These are phyloP conservation scores for Trichomycterus rosablanca DNA, from an alignment of 2,113 vertebrate genomes.

Conservation along the genomic window DNA sequence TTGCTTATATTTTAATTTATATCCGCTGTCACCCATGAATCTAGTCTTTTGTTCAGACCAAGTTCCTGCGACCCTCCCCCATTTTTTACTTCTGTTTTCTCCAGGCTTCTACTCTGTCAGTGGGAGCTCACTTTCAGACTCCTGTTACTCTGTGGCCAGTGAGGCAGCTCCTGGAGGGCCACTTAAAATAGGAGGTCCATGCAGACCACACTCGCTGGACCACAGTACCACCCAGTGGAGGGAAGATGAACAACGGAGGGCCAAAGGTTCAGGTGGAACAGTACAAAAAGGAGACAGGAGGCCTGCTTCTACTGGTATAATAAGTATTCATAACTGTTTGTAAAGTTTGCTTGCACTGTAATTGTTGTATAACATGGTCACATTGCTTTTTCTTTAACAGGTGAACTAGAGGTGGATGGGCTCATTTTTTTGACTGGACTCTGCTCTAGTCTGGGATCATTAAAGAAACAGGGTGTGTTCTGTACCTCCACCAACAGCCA, in stretches of 20 bases:
- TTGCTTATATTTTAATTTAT: constrained; percentile 40
- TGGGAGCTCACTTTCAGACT: constrained; percentile 77
- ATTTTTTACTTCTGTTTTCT: constrained; percentile 12
- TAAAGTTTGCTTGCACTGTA: no score
- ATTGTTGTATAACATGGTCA: not conserved
- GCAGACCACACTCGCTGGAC: constrained; percentile 59
- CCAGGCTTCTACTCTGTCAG: constrained; percentile 77
- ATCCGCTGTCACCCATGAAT: constrained; percentile 29
- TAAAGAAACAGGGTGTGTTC: constrained; percentile 50
- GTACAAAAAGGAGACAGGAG: constrained; percentile 46
- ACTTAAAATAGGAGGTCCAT: constrained; percentile 36
- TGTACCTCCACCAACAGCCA: constrained; percentile 45
- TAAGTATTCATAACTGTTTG: not conserved
- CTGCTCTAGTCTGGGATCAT: constrained; percentile 56
- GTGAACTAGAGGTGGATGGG: constrained; percentile 59
- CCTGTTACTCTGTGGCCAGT: constrained; percentile 74
- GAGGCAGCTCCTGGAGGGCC: constrained; percentile 58
- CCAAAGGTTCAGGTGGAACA: constrained; percentile 36
- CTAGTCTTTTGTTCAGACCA: not conserved
- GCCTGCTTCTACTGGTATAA: constrained; percentile 60
- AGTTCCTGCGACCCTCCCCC: constrained; percentile 7
- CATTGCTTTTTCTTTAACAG: constrained; percentile 45
- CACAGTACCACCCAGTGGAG: constrained; percentile 65
- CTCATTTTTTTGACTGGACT: constrained; percentile 67
- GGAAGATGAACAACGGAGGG: constrained; percentile 53